phyloP scores from a whole-genome alignment of 2,797 vertebrate genomes.

The Microcaecilia unicolor region DNA sequence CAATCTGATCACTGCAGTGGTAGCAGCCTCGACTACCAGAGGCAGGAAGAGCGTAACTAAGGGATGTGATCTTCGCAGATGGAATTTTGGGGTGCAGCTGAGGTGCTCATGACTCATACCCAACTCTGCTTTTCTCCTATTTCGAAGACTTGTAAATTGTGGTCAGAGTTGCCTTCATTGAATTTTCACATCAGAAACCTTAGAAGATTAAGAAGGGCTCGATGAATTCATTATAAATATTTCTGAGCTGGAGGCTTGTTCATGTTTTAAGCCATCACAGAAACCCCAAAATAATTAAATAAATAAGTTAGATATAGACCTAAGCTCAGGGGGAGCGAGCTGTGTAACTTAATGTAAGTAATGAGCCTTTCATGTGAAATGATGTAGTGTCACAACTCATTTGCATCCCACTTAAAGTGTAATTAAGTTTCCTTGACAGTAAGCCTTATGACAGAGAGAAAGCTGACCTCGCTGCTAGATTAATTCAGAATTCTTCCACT shows the following conservation, averaged over 20 bases:
- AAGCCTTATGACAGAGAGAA: constrained; percentile 59
- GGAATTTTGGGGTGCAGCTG: too few relatives aligned
- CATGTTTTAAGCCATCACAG: constrained; percentile 20
- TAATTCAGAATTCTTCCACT: constrained; percentile 56
- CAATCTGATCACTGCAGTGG: too few relatives aligned
- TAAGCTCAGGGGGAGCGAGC: constrained; percentile 38
- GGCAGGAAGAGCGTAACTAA: too few relatives aligned
- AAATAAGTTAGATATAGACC: constrained; percentile 34
- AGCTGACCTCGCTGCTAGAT: constrained; percentile 65
- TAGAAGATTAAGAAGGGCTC: constrained; percentile 31
- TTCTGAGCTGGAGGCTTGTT: constrained; percentile 36
- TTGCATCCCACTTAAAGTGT: constrained; percentile 70
- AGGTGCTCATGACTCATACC: too few relatives aligned
- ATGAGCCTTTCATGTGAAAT: constrained; percentile 71
- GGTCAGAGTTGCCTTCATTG: too few relatives aligned
- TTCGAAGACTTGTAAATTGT: too few relatives aligned
- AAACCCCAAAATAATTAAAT: too few relatives aligned
- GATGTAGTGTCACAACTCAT: constrained; percentile 71
- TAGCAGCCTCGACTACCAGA: too few relatives aligned
- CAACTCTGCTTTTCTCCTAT: too few relatives aligned
- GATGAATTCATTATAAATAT: constrained; percentile 5
- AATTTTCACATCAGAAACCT: constrained; percentile 25
- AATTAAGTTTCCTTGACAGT: constrained; percentile 70
- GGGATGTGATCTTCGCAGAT: too few relatives aligned
- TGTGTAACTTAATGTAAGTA: constrained; percentile 60